Base-by-base conservation (phyloP, 2,888 invertebrate species). In the Caenorhabditis japonica region DNA sequence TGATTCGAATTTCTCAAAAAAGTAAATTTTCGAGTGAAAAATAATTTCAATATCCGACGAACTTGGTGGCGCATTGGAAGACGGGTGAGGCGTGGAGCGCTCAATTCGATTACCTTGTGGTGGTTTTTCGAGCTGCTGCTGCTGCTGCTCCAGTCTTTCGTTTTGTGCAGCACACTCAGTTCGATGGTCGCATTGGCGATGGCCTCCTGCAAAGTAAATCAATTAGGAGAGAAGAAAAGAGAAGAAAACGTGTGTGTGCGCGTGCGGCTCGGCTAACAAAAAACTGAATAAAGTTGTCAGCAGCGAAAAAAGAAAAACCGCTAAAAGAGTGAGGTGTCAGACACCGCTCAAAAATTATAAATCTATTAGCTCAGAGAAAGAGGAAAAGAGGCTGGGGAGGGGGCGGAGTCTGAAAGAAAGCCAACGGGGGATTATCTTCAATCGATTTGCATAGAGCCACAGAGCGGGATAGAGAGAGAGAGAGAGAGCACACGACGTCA, bases 141-240 rank as follows among this genome's bases (percentile, higher is more conserved):
- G n/a, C 66, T 46, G 58, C 55, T 68, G 61, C 58, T 77, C 79
- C 79, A 79, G 39, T 79, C 79, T 19, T 68, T 70, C 25, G 62
- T 78, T 56, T 68, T 60, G 36, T 70, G 70, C 53, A 61, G 41
- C 39, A 76, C 75, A 43, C 56, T 68, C 49, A 80, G 51, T 55
- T 80, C 77, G 49, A 80, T 69, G 38, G 62, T 46, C 25, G 80
- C 77, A 64, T 80, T 77, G 25, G 68, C 39, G 17, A 80, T 59
- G 21, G 80, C 77, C 43, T 74, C 75, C 77, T 80, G 68, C n/a
- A 13, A 62, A 60, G 34, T 5, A 38, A 39, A 47, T 36, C 34
- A 33, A 44, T 23, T 47, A 43, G 33, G 13, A 27, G 21, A 33
- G 33, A 51, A 4, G 21, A 34, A 41, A 51, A 19, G 30, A 36